Base-by-base conservation (phyloP, 1,140 invertebrate species). In the Drosophila sproati region DNA sequence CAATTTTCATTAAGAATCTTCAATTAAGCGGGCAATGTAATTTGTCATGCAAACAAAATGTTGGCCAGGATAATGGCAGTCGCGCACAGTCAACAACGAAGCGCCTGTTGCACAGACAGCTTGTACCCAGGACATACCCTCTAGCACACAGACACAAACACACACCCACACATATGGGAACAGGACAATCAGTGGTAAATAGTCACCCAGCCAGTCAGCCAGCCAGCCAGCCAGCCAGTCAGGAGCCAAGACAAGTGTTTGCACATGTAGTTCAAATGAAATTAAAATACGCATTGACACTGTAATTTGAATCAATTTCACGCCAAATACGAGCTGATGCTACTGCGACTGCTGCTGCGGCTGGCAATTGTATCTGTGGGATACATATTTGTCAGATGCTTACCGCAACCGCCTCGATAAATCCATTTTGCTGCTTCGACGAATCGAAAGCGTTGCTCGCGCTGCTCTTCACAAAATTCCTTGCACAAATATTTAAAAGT, bases 391-490 rank as follows among this genome's bases (percentile, higher is more conserved):
- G 85, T 90, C 73, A 66, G 77, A 89, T 91, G 80, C 91, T 92
- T 92, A 92, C 91, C 91, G 86, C 80, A 91, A 91, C 81, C 91
- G 91, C 91, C 91, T 86, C 71, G 91, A 92, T 92, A 92, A 92
- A 92, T 92, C 91, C 91, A 92, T 92, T 89, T 89, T 85, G 87
- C 57, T 63, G 78, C 75, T 89, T 43, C 39, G 75, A 60, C 78
- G 57, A 86, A 81, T 73, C 69, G 79, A 75, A 70, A 68, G 63
- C 80, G 64, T 73, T 47, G 20, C 20, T 60, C 54, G 54, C 51
- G 60, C 61, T 73, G 61, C 68, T 37, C 10, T 57, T 59, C 51
- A 39, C 34, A 20, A n/a, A 45, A 56, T 63, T 56, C 41, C 72
- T 64, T 51, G 73, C 39, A 51, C 76, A 74, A 73, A 74, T 78